These are phyloP conservation scores for Sinonovacula constricta DNA, from an alignment of 1,140 invertebrate genomes.

Conservation along the genomic window DNA sequence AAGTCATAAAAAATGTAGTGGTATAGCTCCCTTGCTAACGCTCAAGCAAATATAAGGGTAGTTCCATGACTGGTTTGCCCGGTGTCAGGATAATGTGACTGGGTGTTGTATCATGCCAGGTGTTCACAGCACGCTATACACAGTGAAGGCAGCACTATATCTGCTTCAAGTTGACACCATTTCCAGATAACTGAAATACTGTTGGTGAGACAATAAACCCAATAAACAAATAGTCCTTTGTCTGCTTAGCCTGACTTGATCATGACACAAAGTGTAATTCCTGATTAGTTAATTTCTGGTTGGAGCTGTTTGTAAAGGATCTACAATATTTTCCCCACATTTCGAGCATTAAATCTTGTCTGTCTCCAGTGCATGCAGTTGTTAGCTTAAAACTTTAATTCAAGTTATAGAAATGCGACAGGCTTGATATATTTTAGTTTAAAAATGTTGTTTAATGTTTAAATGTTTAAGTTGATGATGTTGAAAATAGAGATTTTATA, in stretches of 20 bases:
- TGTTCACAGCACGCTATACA: neutral
- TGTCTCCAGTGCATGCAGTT: constrained; percentile 58
- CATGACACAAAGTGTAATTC: neutral
- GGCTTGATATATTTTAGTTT: too few species aligned
- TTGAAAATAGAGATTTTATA: too few species aligned
- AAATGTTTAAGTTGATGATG: too few species aligned
- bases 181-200: neutral
- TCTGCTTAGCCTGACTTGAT: neutral
- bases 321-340: neutral
- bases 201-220: neutral
- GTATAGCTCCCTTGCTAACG: neutral
- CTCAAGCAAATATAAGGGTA: neutral
- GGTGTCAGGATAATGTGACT: neutral
- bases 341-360: neutral
- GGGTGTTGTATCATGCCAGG: neutral
- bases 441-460: too few species aligned
- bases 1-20: neutral
- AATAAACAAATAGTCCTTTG: neutral
- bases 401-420: too few species aligned
- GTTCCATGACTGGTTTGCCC: neutral
- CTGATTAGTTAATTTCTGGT: neutral
- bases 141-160: neutral
- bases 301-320: neutral
- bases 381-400: too few species aligned
- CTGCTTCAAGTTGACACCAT: neutral